Percentiles rank a stretch among this genome's conserved stretches.
These are phyloP conservation scores for Galemys pyrenaicus DNA, from an alignment of 2,113 vertebrate species.

Conservation along the genomic window DNA sequence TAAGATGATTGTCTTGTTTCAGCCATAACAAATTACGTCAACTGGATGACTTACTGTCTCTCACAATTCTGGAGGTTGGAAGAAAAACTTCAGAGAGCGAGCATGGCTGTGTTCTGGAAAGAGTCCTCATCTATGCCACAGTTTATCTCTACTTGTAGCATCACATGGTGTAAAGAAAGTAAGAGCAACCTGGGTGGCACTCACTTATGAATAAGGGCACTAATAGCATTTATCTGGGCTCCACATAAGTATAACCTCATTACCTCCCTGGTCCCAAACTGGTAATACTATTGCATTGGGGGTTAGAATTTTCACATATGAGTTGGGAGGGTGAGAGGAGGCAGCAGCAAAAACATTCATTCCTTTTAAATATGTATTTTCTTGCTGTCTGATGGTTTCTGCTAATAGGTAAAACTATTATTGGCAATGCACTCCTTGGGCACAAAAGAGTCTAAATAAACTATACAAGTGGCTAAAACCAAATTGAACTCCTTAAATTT, in stretches of 20 bases:
- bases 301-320: neutral
- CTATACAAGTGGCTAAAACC: neutral
- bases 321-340: neutral
- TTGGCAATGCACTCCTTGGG: neutral
- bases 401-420: constrained; percentile 18
- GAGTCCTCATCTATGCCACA: neutral
- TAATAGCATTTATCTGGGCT: neutral
- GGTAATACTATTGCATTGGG: neutral
- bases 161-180: neutral
- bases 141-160: neutral
- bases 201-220: neutral
- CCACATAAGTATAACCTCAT: neutral
- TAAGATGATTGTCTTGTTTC: neutral
- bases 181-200: no score
- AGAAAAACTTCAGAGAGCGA: neutral
- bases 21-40: neutral
- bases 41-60: neutral
- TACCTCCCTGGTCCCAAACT: neutral
- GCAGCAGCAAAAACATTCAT: neutral
- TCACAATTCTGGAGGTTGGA: neutral
- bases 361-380: neutral
- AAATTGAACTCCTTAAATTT: constrained; percentile 20
- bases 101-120: neutral
- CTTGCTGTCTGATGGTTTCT: neutral
- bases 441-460: neutral